Conservation (phyloP, 2,113 vertebrate genomes). For the Collichthys lucidus region DNA sequence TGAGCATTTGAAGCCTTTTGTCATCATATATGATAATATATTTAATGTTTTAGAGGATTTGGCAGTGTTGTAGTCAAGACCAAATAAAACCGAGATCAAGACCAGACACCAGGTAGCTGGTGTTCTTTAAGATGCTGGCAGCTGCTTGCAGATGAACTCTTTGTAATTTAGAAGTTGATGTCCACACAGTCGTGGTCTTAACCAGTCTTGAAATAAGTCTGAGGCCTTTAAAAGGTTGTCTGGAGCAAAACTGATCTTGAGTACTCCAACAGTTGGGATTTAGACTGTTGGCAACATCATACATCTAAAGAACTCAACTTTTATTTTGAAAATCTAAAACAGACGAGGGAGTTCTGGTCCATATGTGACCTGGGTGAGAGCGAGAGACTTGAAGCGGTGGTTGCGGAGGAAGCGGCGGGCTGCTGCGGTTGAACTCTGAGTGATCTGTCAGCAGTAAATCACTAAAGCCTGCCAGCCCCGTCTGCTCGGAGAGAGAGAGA, state of each 20-base stretch:
- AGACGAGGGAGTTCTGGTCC: background rate
- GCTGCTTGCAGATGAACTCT: too few species aligned
- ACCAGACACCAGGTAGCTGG: too few species aligned
- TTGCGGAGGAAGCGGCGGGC: background rate
- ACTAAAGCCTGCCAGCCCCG: slow-evolving; percentile 30
- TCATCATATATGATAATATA: background rate
- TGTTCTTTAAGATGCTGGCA: too few species aligned
- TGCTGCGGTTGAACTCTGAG: slow-evolving; percentile 35
- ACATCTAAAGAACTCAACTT: background rate
- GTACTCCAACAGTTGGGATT: too few species aligned
- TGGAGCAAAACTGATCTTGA: too few species aligned
- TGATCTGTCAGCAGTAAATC: slow-evolving; percentile 59
- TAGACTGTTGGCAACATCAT: background rate
- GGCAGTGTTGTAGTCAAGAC: too few species aligned
- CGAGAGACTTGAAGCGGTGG: slow-evolving; percentile 16
- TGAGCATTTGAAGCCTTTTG: background rate
- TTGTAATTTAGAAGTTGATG: too few species aligned
- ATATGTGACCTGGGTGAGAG: background rate
- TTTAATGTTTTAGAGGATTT: too few species aligned
- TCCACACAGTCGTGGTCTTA: too few species aligned
- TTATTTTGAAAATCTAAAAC: background rate
- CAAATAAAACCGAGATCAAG: too few species aligned
- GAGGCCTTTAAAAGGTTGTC: too few species aligned
- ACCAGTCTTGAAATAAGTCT: too few species aligned
- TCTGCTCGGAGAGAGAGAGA: slow-evolving; percentile 48